Base-by-base conservation (phyloP, 2,888 invertebrate species). In the Elaeidobius kamerunicus region DNA sequence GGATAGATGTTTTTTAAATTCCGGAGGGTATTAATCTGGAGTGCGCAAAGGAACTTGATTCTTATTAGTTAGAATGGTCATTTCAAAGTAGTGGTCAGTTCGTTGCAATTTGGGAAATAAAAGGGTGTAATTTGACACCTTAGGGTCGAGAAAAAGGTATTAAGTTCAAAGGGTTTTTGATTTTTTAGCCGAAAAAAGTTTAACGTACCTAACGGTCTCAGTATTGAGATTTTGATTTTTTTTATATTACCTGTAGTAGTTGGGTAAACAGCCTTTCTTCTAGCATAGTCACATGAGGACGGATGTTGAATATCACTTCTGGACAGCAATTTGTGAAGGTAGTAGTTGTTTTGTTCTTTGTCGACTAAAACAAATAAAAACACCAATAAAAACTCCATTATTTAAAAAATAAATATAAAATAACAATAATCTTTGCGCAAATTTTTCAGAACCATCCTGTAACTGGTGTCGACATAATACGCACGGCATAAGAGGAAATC, bases 301-400 rank as follows among this genome's bases (percentile, higher is more conserved):
- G 65, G 65, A 53, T 67, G 67, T 54, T 68, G 68, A 19, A 67
- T 58, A 56, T 69, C 69, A 28, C 61, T 61, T 56, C 68, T 60
- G 35, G 69, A 67, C 54, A 67, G 75, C 72, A 69, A 59, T 46
- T 69, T 67, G 53, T 69, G 69, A 27, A 69, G 65, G 75, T 78
- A 67, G 73, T 78, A 67, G 73, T 78, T 63, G 75, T 78, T 65
- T 80, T 83, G 71, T 83, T 82, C 75, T 79, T 85, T 84, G 61
- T 85, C 85, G 73, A 81, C 81, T 81, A 76, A 7, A 77, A 78
- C 60, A 63, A 63, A 61, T 65, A 61, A 49, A 55, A 57, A 27
- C 7, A 3, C 17, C 5, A 36, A 44, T 36, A 5, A 36, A 36
- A 15, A 36, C n/a, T 9, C 4, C 3, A 3, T 6, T 30, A 11